These are phyloP conservation scores for Lordiphosa clarofinis DNA, from an alignment of 1,140 invertebrate species.

Conservation along the genomic window DNA sequence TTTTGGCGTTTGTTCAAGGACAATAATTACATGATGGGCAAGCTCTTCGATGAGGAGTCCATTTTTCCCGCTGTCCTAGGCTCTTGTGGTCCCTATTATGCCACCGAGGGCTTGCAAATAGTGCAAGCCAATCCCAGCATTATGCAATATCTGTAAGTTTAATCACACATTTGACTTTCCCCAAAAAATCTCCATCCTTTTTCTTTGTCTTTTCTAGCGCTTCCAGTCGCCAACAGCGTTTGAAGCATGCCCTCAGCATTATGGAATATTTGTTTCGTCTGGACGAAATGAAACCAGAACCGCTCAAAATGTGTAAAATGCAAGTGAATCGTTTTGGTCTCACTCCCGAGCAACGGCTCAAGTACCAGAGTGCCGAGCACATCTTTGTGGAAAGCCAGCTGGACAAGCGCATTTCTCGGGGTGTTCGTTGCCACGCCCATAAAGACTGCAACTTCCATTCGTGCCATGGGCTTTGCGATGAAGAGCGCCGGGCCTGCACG, in stretches of 20 bases:
- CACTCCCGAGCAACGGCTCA: constrained; percentile 56
- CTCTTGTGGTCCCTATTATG: constrained; percentile 72
- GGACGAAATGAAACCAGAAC: constrained; percentile 75
- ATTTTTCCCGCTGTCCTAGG: constrained; percentile 68
- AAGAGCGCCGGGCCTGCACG: constrained; percentile 41
- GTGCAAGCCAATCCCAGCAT: constrained; percentile 62
- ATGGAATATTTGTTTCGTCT: constrained; percentile 71
- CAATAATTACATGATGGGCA: constrained; percentile 78
- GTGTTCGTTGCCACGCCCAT: constrained; percentile 45
- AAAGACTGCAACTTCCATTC: constrained; percentile 64
- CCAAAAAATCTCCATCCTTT: too few species aligned
- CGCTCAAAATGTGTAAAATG: constrained; percentile 74
- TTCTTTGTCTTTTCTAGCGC: too few species aligned
- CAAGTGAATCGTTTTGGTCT: constrained; percentile 67
- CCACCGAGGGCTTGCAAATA: constrained; percentile 62
- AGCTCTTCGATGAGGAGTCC: constrained; percentile 73
- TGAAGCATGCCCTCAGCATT: constrained; percentile 68
- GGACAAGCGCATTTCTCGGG: constrained; percentile 61
- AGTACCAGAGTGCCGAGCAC: constrained; percentile 71
- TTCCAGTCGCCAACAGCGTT: constrained; percentile 63
- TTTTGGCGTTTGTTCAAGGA: constrained; percentile 74
- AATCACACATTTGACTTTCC: too few species aligned
- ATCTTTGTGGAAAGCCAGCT: constrained; percentile 66
- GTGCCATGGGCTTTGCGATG: constrained; percentile 63
- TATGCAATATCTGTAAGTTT: constrained; percentile 65